phyloP scores from a whole-genome alignment of 2,797 vertebrate genomes.

The Artibeus jamaicensis region DNA sequence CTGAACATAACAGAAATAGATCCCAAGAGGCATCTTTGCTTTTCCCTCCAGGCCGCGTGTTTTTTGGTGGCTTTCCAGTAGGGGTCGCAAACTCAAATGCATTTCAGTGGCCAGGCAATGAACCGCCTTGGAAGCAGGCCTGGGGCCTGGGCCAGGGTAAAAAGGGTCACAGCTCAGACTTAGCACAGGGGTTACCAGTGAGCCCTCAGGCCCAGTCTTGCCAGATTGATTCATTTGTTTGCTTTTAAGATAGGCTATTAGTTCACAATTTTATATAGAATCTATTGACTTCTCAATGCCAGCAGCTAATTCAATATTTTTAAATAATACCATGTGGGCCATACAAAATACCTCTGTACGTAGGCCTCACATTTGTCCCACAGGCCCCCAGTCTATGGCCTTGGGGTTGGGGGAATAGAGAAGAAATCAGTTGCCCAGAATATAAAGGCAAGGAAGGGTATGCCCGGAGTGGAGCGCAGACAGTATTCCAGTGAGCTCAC shows the following conservation, averaged over 20 bases:
- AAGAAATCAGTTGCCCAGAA: background rate
- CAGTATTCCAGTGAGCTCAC: background rate
- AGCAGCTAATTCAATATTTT: background rate
- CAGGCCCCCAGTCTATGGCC: background rate
- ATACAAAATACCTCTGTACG: background rate
- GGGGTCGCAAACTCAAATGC: constrained; percentile 33
- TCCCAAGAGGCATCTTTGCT: constrained; percentile 29
- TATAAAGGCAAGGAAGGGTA: background rate
- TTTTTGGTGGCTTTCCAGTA: constrained; percentile 60
- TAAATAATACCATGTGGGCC: no score
- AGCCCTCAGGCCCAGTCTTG: background rate
- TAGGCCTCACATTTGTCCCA: background rate
- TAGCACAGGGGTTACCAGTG: no score
- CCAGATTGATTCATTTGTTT: background rate
- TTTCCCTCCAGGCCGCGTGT: background rate
- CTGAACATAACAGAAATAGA: constrained; percentile 45
- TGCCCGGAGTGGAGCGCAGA: fast-evolving
- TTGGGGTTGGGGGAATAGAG: background rate
- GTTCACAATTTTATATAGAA: background rate
- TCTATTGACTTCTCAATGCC: background rate
- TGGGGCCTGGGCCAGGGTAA: no score
- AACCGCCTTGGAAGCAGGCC: background rate
- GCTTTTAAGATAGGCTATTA: background rate
- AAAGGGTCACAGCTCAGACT: background rate
- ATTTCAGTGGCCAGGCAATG: background rate